A percentile compares a stretch with the other conserved stretches of the same genome.
phyloP scores from a whole-genome alignment of 2,888 invertebrate species.

The Drosophila borealis region DNA sequence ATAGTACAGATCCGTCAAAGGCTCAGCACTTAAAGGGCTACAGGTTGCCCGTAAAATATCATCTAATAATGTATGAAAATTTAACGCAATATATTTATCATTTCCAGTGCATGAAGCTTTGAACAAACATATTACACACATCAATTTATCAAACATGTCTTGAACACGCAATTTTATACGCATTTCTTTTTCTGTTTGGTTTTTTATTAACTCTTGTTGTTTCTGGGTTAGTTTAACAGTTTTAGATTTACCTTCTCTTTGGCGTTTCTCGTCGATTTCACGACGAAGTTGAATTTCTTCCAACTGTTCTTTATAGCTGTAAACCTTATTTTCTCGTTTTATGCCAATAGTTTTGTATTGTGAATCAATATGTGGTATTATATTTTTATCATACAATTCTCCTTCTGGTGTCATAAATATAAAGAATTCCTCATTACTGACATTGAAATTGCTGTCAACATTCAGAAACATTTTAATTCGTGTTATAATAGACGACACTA shows the following conservation, averaged over 20 bases:
- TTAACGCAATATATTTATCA: constrained; percentile 77
- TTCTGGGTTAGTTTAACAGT: constrained; percentile 92
- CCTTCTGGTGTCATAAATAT: constrained; percentile 94
- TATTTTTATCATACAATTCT: constrained; percentile 95
- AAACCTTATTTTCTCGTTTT: constrained; percentile 97
- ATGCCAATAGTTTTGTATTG: constrained; percentile 86
- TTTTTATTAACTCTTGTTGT: constrained; percentile 95
- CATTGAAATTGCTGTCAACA: constrained; percentile 88
- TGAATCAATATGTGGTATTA: constrained; percentile 86
- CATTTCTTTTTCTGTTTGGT: constrained; percentile 94
- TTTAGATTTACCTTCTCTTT: constrained; percentile 91
- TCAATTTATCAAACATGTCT: constrained; percentile 85
- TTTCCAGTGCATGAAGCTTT: constrained; percentile 82
- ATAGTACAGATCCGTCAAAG: constrained; percentile 87
- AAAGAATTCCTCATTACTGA: constrained; percentile 92
- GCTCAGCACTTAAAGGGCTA: constrained; percentile 92
- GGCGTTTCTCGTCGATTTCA: constrained; percentile 95
- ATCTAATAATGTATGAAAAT: constrained; percentile 81
- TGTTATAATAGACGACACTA: constrained; percentile 88
- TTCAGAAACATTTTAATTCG: constrained; percentile 87
- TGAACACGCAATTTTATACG: constrained; percentile 90
- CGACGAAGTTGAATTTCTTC: constrained; percentile 96
- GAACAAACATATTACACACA: constrained; percentile 78
- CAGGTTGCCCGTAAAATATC: constrained; percentile 86
- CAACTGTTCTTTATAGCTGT: constrained; percentile 98